Conservation (phyloP, 2,113 vertebrate species). For the Microtus ochrogaster region DNA sequence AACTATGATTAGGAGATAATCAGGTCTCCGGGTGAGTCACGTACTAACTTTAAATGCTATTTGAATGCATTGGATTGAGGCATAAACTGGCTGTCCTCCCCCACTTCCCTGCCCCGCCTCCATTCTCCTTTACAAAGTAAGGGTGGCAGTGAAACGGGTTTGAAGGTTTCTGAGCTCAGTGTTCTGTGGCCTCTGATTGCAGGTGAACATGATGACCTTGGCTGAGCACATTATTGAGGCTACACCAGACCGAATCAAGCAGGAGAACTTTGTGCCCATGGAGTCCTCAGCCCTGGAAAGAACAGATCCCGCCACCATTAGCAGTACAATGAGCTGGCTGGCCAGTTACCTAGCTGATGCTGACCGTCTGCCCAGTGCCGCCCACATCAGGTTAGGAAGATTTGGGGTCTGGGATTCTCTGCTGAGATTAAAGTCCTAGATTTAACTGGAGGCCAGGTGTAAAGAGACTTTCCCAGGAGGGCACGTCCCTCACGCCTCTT, state of each 20-base stretch:
- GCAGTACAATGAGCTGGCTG: slow-evolving; percentile 99
- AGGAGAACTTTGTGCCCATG: slow-evolving; percentile 93
- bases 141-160: neutral
- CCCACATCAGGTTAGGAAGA: slow-evolving; percentile 92
- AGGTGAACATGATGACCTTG: slow-evolving; percentile 98
- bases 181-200: slow-evolving; percentile 59
- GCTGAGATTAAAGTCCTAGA: neutral
- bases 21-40: neutral
- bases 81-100: neutral
- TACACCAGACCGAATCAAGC: slow-evolving; percentile 97
- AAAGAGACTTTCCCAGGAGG: neutral
- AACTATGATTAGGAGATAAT: neutral
- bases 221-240: slow-evolving; percentile 99
- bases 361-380: slow-evolving; percentile 94
- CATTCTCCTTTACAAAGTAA: neutral
- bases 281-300: slow-evolving; percentile 89
- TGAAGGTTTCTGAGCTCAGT: neutral
- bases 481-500: neutral
- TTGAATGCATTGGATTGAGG: neutral
- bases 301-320: slow-evolving; percentile 90
- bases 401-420: neutral
- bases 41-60: rapidly evolving
- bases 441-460: neutral
- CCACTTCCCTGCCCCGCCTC: neutral
- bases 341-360: slow-evolving; percentile 98